Conservation (phyloP, 1,140 invertebrate genomes). For the Sycophaga agraensis region DNA sequence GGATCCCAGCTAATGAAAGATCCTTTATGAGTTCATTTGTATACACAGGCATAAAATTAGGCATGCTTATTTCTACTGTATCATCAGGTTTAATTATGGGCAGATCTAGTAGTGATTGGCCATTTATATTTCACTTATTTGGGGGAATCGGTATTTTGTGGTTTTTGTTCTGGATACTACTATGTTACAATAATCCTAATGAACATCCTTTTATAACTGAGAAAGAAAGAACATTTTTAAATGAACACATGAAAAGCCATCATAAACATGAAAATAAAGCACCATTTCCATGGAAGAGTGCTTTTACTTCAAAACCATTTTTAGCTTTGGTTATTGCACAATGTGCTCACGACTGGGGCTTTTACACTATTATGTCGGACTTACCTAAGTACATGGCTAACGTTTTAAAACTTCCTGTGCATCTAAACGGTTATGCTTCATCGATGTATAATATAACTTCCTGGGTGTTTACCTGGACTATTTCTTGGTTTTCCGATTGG, state of each 20-base stretch:
- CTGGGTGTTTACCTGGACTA: slow-evolving; percentile 62
- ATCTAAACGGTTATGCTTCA: slow-evolving; percentile 63
- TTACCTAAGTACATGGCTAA: slow-evolving; percentile 81
- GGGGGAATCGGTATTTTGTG: slow-evolving; percentile 70
- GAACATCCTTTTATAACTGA: slow-evolving; percentile 78
- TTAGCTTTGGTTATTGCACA: slow-evolving; percentile 64
- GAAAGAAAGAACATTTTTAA: slow-evolving; percentile 72
- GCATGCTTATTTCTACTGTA: slow-evolving; percentile 29
- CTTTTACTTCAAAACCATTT: slow-evolving; percentile 72
- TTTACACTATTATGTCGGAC: slow-evolving; percentile 80
- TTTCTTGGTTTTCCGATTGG: slow-evolving; percentile 62
- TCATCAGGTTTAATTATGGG: slow-evolving; percentile 14
- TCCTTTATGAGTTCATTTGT: slow-evolving; percentile 69
- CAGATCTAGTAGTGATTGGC: slow-evolving; percentile 63
- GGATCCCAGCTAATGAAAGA: slow-evolving; percentile 69
- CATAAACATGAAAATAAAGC: slow-evolving; percentile 57
- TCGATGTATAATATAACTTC: slow-evolving; percentile 37
- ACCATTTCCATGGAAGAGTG: slow-evolving; percentile 68
- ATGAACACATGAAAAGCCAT: slow-evolving; percentile 35
- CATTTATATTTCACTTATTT: slow-evolving; percentile 77
- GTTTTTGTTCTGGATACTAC: slow-evolving; percentile 68
- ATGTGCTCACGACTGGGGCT: slow-evolving; percentile 63
- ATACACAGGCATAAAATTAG: slow-evolving; percentile 63
- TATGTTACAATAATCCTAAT: slow-evolving; percentile 72
- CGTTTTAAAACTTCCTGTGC: slow-evolving; percentile 76